phyloP scores from a whole-genome alignment of 2,797 vertebrate species.

The Spheniscus humboldti region DNA sequence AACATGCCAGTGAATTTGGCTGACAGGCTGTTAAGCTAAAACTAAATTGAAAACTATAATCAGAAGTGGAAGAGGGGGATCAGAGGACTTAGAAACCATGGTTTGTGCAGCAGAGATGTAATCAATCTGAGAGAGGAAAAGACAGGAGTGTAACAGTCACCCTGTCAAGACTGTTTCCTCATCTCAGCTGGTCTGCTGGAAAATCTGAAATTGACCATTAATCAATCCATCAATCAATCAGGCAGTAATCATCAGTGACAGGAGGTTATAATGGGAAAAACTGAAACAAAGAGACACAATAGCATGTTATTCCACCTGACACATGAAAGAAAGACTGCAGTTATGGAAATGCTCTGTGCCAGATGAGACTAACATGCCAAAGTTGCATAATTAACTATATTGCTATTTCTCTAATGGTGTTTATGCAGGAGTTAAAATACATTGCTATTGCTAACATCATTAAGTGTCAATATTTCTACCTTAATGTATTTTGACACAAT shows the following conservation, averaged over 20 bases:
- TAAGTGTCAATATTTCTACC: background rate
- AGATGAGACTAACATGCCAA: background rate
- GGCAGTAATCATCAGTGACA: conserved; percentile 3
- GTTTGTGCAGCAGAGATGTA: conserved; percentile 16
- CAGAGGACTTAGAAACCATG: background rate
- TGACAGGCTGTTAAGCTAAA: conserved; percentile 53
- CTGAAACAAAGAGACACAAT: background rate
- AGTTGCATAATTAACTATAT: background rate
- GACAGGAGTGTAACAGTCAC: conserved; percentile 7
- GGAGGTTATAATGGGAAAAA: background rate
- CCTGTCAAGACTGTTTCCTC: conserved; percentile 3
- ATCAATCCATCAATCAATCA: conserved; percentile 34
- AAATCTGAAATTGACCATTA: conserved; percentile 28
- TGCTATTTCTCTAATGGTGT: background rate
- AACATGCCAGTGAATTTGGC: conserved; percentile 10
- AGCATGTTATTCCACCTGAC: conserved; percentile 2
- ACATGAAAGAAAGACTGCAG: background rate
- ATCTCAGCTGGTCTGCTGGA: background rate
- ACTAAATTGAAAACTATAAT: conserved; percentile 60
- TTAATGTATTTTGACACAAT: background rate
- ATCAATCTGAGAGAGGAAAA: conserved; percentile 47
- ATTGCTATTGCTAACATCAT: background rate
- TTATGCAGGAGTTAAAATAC: background rate
- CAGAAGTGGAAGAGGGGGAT: conserved; percentile 24
- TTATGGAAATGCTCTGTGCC: background rate